Conservation (phyloP, 2,797 vertebrate species). For the Masticophis lateralis region DNA sequence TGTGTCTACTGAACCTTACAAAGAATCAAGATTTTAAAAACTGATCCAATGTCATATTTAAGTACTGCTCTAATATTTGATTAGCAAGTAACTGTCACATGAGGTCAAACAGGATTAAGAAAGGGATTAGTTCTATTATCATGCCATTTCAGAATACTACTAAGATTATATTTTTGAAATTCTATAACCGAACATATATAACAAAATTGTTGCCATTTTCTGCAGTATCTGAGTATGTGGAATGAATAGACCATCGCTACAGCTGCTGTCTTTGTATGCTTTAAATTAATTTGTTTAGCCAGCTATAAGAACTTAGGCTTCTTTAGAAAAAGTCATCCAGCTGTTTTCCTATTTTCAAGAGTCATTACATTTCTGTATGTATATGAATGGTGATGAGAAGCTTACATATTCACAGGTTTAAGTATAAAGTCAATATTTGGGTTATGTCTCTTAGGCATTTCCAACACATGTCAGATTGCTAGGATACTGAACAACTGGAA, state of each 20-base stretch:
- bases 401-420: background rate
- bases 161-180: background rate
- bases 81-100: background rate
- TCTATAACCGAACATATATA: background rate
- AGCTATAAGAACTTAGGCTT: background rate
- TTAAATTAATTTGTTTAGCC: background rate
- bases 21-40: constrained; percentile 15
- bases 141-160: background rate
- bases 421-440: background rate
- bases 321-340: background rate
- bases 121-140: background rate
- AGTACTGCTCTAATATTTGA: background rate
- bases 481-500: background rate
- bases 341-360: background rate
- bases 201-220: background rate
- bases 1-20: background rate
- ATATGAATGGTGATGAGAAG: background rate
- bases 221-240: background rate
- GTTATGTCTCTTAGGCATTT: background rate
- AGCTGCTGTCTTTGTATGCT: background rate
- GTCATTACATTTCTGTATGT: background rate
- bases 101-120: background rate
- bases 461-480: background rate
- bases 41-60: background rate
- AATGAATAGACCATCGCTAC: background rate